Evolutionary conservation across 1,140 invertebrate genomes (phyloP), one percentile per base, ranked within the genome.

Genomic region (Capitella teleta): DNA sequence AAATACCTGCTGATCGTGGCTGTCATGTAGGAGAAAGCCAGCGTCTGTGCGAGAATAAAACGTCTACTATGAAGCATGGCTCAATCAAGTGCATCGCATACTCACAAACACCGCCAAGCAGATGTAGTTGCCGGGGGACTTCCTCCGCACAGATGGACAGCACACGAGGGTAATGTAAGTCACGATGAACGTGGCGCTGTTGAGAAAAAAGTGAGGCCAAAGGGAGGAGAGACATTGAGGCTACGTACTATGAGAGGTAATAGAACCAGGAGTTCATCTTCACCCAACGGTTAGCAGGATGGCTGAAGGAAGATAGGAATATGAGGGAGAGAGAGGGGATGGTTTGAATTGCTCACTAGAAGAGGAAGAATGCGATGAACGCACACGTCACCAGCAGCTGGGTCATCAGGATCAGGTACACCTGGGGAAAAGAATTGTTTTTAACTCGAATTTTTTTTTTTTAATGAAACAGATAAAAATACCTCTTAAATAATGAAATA

Each of bases 101-200:
- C 64, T 75, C 68, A 78, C 77, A 70, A 79, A 72, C 2, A 77
- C 48, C 34, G 52, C 56, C 1, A 80, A 67, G 44, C 71, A 71
- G 42, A 78, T 74, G 41, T 72, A 67, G 53, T 79, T 79, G 19
- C 55, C 70, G 5, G 78, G 77, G 53, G 66, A 57, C 34, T 69
- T 67, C 46, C 75, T 66, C 43, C 69, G 64, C 47, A 74, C 77
- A 32, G 66, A 57, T 23, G 61, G 55, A 56, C 34, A 56, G 57
- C 28, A 55, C 44, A 36, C 41, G 8, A 56, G 53, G n/a, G 38
- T 26, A 21, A 52, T 49, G 36, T 30, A 46, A 28, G 28, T 45
- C 36, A 24, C 18, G 1, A 36, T 21, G 26, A 47, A 37, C 23
- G 25, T 18, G n/a, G 42, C 34, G 28, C 64, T 66, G 61, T 43